Evolutionary conservation across 2,113 vertebrate genomes (phyloP), one percentile per base, ranked within the genome.

Genomic region (Chaenocephalus aceratus): DNA sequence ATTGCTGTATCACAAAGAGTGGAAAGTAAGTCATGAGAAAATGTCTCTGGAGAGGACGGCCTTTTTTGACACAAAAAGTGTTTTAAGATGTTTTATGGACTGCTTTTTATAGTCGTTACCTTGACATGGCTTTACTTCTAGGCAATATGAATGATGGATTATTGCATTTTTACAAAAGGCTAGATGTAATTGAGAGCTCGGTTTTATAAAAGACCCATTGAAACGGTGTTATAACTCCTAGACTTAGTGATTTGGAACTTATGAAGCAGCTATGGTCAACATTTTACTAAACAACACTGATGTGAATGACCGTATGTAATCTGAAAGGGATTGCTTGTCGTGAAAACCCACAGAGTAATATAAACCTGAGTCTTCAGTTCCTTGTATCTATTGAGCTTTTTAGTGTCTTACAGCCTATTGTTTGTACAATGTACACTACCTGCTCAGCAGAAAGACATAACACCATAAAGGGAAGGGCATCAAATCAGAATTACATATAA

Each of bases 1-100:
- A 83, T 88, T 77, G 79, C 72, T 71, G 54, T 44, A 61, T 84
- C 36, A 67, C 74, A 86, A 78, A 87, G 82, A 76, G 56, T 52
- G 64, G 34, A 16, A 82, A 77, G 51, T 72, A 62, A 54, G 72
- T 64, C n/a, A 45, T 30, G 46, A 58, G 53, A 73, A 80, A 89
- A 62, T 75, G 53, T 64, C 51, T 70, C 54, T 36, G 18, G 46
- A 36, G 69, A 75, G 0, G 71, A 76, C 36, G 46, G 41, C 23
- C 64, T 41, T 75, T 72, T 72, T 51, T 80, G 44, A 68, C 52
- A 73, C 49, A 64, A 66, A 75, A 68, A 53, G 23, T 72, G 73
- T 80, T 82, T 80, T 48, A 75, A 70, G 66, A 65, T 70, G 49
- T 53, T 78, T 81, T 64, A 81, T 54, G 62, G 76, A 74, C 62